Evolutionary conservation across 2,113 vertebrate species (phyloP), one percentile per base, ranked within the genome.

Genomic region (Lamprotornis superbus): DNA sequence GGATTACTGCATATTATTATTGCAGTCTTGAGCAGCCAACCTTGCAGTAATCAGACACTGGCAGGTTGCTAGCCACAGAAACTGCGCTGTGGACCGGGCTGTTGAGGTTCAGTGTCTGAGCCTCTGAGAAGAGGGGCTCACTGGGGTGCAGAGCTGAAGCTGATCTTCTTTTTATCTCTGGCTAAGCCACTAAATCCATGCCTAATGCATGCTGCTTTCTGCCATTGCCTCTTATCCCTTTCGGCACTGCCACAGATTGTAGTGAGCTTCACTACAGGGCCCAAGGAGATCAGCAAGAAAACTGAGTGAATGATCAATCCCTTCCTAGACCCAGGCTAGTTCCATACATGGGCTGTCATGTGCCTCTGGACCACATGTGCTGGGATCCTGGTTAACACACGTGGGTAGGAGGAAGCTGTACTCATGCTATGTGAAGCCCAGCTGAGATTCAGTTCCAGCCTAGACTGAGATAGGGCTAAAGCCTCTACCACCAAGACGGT

Each of bases 141-240:
- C 39, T 59, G 56, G 0, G 2, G 3, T 64, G 33, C 35, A 60
- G 61, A 69, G 40, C 63, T 69, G 60, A 92, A 64, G 44, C 47
- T 59, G 44, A 15, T 56, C 42, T 52, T 65, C 33, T 57, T 35
- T 84, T 56, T 15, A 27, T 37, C 22, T 87, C 46, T 40, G 52
- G 23, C 61, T 90, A 75, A 78, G 33, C 17, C 25, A 30, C 20
- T 35, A 46, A 47, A 76, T 46, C 49, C 20, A 75, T 55, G 15
- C 2, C 8, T 59, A 39, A 44, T 63, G 8, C 12, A 4, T 25
- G 39, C 47, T 69, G 40, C 28, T 11, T 10, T 91, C 59, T 10
- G 1, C 35, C 0, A 0, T 4, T 4, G 19, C 60, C 12, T 56
- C 8, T n/a, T 46, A 40, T 7, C 7, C 12, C 7, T 78, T 65